A percentile compares a stretch with the other conserved stretches of the same genome.
These are phyloP conservation scores for Tinamus guttatus DNA, from an alignment of 2,113 vertebrate species.

Conservation along the genomic window DNA sequence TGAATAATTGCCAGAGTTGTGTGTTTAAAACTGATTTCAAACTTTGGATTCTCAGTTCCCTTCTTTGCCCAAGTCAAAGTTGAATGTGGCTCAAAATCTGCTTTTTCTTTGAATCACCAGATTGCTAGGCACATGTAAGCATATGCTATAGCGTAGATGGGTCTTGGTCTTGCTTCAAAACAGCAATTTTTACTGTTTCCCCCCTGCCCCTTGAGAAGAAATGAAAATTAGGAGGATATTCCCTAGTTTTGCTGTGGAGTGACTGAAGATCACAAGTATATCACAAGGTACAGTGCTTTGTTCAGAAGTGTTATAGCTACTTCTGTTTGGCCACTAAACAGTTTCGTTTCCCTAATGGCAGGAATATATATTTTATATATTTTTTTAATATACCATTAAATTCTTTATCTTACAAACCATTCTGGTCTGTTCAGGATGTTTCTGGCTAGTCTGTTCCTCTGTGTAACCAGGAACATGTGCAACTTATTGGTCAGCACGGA, in stretches of 20 bases:
- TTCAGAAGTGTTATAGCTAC: background rate
- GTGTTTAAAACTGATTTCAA: too few species aligned
- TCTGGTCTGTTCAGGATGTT: background rate
- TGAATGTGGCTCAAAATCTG: rapidly evolving
- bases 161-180: too few species aligned
- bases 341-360: background rate
- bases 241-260: background rate
- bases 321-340: background rate
- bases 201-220: background rate
- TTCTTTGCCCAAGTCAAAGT: background rate
- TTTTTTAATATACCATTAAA: background rate
- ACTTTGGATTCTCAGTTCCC: too few species aligned
- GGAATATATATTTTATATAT: too few species aligned
- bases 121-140: background rate
- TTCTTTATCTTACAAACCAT: background rate
- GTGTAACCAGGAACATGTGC: background rate
- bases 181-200: too few species aligned
- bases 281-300: too few species aligned
- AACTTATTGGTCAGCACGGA: rapidly evolving
- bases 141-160: rapidly evolving
- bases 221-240: rapidly evolving
- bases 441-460: background rate
- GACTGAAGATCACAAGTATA: background rate
- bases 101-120: background rate
- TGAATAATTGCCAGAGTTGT: too few species aligned